A percentile compares a stretch with the other conserved stretches of the same genome.
phyloP scores from a whole-genome alignment of 2,888 invertebrate genomes.

The Chymomyza caudatula region DNA sequence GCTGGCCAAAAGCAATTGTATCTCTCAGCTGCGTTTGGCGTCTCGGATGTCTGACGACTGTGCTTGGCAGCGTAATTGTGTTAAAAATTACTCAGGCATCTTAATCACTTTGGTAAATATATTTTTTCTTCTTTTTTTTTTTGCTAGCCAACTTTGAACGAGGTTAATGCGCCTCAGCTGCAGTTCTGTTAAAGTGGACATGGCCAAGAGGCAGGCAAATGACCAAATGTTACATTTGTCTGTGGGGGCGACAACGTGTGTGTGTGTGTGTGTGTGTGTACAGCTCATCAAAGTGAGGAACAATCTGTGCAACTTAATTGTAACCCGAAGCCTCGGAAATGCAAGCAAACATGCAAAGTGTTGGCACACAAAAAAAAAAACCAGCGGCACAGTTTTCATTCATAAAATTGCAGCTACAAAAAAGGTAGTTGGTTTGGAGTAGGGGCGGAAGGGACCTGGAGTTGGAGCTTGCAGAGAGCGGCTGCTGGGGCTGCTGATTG shows the following conservation, averaged over 20 bases:
- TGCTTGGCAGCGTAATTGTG: conserved; percentile 74
- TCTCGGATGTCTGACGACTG: conserved; percentile 40
- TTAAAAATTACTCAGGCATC: conserved; percentile 74
- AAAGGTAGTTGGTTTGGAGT: conserved; percentile 4
- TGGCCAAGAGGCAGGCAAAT: background rate
- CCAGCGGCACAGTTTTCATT: conserved; percentile 64
- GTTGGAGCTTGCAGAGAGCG: background rate
- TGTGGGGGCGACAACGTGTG: conserved; percentile 35
- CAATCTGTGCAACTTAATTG: conserved; percentile 23
- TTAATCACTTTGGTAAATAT: conserved; percentile 73
- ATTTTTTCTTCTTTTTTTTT: conserved; percentile 45
- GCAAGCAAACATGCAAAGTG: conserved; percentile 57
- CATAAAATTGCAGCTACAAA: conserved; percentile 66
- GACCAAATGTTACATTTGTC: background rate
- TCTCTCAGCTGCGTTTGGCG: conserved; percentile 15
- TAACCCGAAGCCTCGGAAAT: conserved; percentile 35
- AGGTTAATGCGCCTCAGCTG: conserved; percentile 72
- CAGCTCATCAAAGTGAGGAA: conserved; percentile 15
- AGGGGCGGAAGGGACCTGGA: background rate
- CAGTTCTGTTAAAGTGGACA: conserved; percentile 19
- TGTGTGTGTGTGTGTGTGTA: conserved; percentile 48
- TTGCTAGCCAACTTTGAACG: conserved; percentile 29
- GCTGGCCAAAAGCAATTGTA: conserved; percentile 45
- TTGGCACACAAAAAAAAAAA: background rate
- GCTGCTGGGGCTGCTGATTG: conserved; percentile 56